These are phyloP conservation scores for Coturnix japonica DNA, from an alignment of 2,113 vertebrate genomes.

Conservation along the genomic window DNA sequence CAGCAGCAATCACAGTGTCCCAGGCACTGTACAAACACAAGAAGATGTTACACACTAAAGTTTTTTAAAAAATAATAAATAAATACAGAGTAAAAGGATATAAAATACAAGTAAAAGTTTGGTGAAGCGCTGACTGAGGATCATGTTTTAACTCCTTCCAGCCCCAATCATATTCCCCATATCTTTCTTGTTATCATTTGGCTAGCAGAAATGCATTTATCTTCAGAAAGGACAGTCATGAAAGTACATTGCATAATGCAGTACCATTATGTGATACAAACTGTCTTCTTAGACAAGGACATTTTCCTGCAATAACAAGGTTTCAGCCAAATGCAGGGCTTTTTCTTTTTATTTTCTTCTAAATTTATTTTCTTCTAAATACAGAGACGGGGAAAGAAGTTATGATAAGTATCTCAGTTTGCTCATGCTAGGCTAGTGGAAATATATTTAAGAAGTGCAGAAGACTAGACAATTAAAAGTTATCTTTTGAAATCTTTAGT, in stretches of 20 bases:
- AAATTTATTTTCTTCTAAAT: no score
- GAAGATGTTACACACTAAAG: background rate
- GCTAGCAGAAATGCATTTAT: background rate
- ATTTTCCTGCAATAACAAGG: background rate
- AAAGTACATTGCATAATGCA: background rate
- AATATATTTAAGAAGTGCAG: background rate
- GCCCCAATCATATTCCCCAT: background rate
- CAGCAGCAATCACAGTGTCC: background rate
- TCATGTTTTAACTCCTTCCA: background rate
- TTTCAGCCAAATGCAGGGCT: background rate
- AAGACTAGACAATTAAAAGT: background rate
- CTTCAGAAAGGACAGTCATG: background rate
- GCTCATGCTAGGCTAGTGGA: background rate
- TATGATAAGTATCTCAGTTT: background rate
- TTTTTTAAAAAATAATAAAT: background rate
- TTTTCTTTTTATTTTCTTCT: no score
- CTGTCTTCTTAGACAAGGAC: background rate
- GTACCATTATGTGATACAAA: background rate
- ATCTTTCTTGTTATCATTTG: background rate
- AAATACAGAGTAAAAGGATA: background rate
- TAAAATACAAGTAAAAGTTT: background rate
- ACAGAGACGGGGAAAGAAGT: background rate
- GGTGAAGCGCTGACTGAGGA: background rate
- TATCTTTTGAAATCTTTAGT: background rate
- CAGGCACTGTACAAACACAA: conserved; percentile 1